Percentiles rank a stretch among this genome's conserved stretches.
Conservation (phyloP, 1,140 invertebrate genomes). For the Macrosteles quadrilineatus region DNA sequence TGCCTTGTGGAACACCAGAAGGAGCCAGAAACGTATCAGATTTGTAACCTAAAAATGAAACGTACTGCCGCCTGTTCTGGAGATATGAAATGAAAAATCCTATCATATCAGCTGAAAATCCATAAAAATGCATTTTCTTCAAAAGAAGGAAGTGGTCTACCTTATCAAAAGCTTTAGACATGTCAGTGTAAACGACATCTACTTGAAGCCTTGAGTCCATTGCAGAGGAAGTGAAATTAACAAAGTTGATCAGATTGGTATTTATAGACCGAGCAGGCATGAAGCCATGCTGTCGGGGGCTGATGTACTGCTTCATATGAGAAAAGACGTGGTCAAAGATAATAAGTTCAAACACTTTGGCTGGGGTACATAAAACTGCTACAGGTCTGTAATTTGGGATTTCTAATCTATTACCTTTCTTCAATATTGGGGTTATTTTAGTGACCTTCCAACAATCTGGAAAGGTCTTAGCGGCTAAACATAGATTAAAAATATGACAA, state of each 20-base stretch:
- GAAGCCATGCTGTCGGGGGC: neutral
- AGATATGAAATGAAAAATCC: too few species aligned
- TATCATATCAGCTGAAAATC: neutral
- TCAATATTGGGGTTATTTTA: constrained; percentile 9
- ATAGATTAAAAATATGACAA: constrained; percentile 13
- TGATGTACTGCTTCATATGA: constrained; percentile 8
- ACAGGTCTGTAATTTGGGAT: constrained; percentile 3
- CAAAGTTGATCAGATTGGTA: neutral
- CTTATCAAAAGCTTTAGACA: neutral
- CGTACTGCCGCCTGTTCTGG: too few species aligned
- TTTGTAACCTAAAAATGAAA: too few species aligned
- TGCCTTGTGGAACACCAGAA: too few species aligned
- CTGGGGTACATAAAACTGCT: neutral
- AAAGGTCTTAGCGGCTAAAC: neutral
- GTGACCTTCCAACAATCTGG: constrained; percentile 1
- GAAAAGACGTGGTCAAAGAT: neutral
- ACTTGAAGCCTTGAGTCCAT: neutral
- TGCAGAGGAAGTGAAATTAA: neutral
- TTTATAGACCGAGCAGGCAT: neutral
- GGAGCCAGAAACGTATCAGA: too few species aligned
- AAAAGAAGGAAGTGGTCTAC: neutral
- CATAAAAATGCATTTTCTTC: constrained; percentile 8
- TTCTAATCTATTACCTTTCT: neutral
- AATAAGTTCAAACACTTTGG: neutral
- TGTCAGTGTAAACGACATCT: constrained; percentile 3